Evolutionary conservation across 2,797 vertebrate species (phyloP).

Genomic region (Lepilemur ruficaudatus): DNA sequence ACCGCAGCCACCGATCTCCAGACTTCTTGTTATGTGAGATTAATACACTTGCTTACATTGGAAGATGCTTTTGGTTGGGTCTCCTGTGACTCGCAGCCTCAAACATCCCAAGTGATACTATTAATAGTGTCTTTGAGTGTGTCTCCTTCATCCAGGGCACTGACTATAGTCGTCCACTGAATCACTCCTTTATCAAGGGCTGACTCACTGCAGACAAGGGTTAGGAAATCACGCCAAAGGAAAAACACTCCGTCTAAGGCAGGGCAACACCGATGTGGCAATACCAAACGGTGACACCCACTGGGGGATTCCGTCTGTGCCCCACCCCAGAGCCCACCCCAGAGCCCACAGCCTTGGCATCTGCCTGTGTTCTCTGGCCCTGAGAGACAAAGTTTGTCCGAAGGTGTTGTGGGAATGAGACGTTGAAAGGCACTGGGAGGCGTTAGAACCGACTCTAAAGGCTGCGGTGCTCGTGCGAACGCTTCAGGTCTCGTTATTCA

Average conservation of each 20-base stretch:
- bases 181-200: not conserved
- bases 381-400: not conserved
- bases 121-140: not conserved
- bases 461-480: accelerated
- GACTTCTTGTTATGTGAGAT: not conserved
- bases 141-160: not conserved
- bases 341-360: not conserved
- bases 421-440: not conserved
- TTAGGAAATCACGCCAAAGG: not conserved
- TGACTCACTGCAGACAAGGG: not conserved
- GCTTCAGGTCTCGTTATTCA: not conserved
- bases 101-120: too few relatives aligned
- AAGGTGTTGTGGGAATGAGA: not conserved
- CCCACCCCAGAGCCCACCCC: not conserved
- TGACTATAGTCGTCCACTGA: not conserved
- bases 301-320: accelerated
- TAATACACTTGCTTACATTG: not conserved
- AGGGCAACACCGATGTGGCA: not conserved
- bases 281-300: not conserved
- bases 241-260: not conserved
- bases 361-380: not conserved
- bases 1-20: not conserved
- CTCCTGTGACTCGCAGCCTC: not conserved
- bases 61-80: not conserved
- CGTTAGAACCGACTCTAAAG: not conserved